These are phyloP conservation scores for Accipiter virgatus DNA, from an alignment of 2,113 vertebrate species.

Conservation along the genomic window DNA sequence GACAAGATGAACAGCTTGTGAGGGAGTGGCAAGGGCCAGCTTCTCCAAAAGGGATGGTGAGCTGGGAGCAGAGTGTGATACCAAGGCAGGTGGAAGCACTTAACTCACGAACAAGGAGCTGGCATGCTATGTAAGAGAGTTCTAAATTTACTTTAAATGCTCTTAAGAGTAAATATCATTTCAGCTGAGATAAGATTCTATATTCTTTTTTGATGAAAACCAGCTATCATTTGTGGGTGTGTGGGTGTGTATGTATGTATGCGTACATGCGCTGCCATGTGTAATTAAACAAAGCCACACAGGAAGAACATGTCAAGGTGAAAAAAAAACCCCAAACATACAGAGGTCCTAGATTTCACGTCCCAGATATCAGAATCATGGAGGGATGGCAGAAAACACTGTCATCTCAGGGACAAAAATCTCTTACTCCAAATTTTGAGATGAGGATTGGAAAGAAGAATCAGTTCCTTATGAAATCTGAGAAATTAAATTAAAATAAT, in stretches of 20 bases:
- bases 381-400: background rate
- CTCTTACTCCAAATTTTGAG: background rate
- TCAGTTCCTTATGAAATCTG: background rate
- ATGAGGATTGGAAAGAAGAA: background rate
- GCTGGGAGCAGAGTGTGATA: rapidly evolving
- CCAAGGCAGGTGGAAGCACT: background rate
- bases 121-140: background rate
- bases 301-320: background rate
- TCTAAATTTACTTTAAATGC: background rate
- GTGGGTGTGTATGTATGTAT: rapidly evolving
- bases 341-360: background rate
- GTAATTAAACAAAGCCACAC: background rate
- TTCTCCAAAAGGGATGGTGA: rapidly evolving
- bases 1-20: background rate
- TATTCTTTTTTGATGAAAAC: background rate
- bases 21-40: background rate
- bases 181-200: background rate
- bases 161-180: background rate
- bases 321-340: background rate
- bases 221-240: background rate
- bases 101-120: background rate
- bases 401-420: background rate
- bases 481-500: background rate
- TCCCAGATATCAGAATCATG: background rate
- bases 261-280: background rate